These are phyloP conservation scores for Papilio elwesi DNA, from an alignment of 2,888 invertebrate genomes.

Conservation along the genomic window DNA sequence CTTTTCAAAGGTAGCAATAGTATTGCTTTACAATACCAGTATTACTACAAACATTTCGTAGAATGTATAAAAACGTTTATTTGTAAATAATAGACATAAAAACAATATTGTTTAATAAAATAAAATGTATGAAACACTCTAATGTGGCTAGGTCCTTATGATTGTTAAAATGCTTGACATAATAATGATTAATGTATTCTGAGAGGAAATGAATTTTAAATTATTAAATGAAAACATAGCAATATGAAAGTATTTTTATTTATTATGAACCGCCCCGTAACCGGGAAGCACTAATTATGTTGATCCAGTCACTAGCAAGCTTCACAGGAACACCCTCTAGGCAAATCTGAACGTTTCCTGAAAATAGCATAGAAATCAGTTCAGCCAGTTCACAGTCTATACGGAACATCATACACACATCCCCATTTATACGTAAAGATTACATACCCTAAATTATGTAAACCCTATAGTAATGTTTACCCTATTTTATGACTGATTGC, in stretches of 20 bases:
- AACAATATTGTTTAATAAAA: slow-evolving; percentile 1
- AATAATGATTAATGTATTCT: slow-evolving; percentile 9
- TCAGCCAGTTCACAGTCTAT: too few relatives aligned
- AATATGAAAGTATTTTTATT: slow-evolving; percentile 4
- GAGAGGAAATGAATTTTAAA: slow-evolving; percentile 25
- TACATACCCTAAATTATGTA: too few relatives aligned
- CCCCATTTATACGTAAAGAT: too few relatives aligned
- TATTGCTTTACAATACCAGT: slow-evolving; percentile 15
- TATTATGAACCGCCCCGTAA: background rate
- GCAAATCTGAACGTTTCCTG: too few relatives aligned
- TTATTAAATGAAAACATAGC: slow-evolving; percentile 23
- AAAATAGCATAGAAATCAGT: too few relatives aligned
- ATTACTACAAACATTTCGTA: background rate
- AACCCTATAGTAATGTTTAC: too few relatives aligned
- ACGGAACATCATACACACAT: too few relatives aligned
- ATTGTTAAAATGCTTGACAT: slow-evolving; percentile 19
- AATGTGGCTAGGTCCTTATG: slow-evolving; percentile 5
- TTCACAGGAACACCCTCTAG: too few relatives aligned
- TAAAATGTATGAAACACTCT: background rate
- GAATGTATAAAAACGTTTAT: background rate
- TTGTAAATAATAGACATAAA: slow-evolving; percentile 14
- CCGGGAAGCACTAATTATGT: too few relatives aligned
- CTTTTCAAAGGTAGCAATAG: slow-evolving; percentile 3
- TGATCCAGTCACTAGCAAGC: too few relatives aligned
- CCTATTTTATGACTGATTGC: too few relatives aligned